phyloP scores from a whole-genome alignment of 2,888 invertebrate genomes.

The Crossocerus cetratus region DNA sequence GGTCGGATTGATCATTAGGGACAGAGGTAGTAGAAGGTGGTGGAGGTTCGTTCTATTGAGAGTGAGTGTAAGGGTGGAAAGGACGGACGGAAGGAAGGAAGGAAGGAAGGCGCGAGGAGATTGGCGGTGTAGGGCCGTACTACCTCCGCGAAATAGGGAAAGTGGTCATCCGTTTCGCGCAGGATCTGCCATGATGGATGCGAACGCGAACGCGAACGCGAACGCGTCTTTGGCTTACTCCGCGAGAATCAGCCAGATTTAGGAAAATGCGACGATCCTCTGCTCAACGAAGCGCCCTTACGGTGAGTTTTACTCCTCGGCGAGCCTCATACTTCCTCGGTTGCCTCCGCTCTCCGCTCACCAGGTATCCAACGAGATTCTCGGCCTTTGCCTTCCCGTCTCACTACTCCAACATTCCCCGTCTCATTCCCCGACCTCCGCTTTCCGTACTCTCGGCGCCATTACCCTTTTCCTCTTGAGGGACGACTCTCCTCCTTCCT shows the following conservation, averaged over 20 bases:
- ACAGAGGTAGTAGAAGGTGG: too few species aligned
- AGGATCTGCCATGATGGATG: conserved; percentile 75
- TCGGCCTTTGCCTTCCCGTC: too few species aligned
- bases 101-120: too few species aligned
- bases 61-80: too few species aligned
- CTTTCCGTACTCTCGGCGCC: conserved; percentile 67
- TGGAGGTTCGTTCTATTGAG: too few species aligned
- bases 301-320: conserved; percentile 61
- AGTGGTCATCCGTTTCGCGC: conserved; percentile 61
- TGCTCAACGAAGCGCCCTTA: conserved; percentile 67
- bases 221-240: conserved; percentile 70
- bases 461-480: conserved; percentile 61
- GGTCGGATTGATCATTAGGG: too few species aligned
- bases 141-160: conserved; percentile 43
- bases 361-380: too few species aligned
- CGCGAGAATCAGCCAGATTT: conserved; percentile 63
- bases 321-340: conserved; percentile 11
- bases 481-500: too few species aligned
- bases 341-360: background rate
- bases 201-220: conserved; percentile 25
- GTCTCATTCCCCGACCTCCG: too few species aligned
- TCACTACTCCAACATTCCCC: too few species aligned
- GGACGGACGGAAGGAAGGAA: too few species aligned
- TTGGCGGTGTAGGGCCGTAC: background rate
- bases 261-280: conserved; percentile 67